A percentile compares a stretch with the other conserved stretches of the same genome.
These are phyloP conservation scores for Sycophaga agraensis DNA, from an alignment of 1,140 invertebrate genomes.

Conservation along the genomic window DNA sequence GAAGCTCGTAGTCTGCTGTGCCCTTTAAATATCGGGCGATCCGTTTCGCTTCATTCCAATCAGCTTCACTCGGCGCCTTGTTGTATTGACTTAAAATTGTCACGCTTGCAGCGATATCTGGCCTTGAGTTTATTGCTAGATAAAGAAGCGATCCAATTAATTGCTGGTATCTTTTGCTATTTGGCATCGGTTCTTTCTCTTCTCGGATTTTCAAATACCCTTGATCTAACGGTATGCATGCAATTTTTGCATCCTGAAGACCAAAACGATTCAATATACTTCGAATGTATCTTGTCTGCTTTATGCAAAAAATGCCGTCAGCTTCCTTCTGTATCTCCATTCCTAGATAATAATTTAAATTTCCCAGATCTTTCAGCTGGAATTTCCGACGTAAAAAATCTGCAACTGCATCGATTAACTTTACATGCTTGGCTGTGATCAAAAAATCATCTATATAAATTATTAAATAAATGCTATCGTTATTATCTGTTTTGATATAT, in stretches of 20 bases:
- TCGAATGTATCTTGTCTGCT: background rate
- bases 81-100: slow-evolving; percentile 38
- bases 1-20: slow-evolving; percentile 25
- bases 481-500: background rate
- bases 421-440: background rate
- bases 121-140: background rate
- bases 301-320: background rate
- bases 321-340: slow-evolving; percentile 26
- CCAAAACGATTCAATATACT: slow-evolving; percentile 38
- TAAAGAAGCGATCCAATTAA: background rate
- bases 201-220: background rate
- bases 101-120: slow-evolving; percentile 28
- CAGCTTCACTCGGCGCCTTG: slow-evolving; percentile 21
- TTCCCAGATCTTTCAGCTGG: slow-evolving; percentile 10
- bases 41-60: slow-evolving; percentile 35
- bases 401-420: background rate
- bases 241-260: slow-evolving; percentile 40
- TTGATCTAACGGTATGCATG: slow-evolving; percentile 2
- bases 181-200: background rate
- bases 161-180: background rate
- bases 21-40: slow-evolving; percentile 32
- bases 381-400: background rate
- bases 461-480: background rate
- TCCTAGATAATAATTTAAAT: background rate
- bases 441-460: slow-evolving; percentile 9